These are phyloP conservation scores for Barnardius zonarius DNA, from an alignment of 2,113 vertebrate genomes.

Conservation along the genomic window DNA sequence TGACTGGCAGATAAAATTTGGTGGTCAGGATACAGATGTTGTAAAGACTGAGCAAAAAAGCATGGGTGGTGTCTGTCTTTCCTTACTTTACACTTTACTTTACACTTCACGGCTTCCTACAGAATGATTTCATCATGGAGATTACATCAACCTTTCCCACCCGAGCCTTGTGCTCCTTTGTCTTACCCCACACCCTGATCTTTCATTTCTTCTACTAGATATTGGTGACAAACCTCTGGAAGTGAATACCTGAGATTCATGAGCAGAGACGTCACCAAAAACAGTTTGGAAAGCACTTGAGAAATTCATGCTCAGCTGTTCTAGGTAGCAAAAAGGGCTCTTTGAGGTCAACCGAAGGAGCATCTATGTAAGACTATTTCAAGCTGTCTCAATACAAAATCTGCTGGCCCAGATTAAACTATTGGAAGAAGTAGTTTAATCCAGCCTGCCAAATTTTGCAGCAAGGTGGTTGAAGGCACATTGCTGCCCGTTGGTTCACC, in stretches of 20 bases:
- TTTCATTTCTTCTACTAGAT: not conserved
- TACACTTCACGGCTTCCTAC: not conserved
- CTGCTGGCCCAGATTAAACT: not conserved
- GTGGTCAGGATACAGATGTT: not conserved
- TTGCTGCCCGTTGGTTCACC: not conserved
- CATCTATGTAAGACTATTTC: not conserved
- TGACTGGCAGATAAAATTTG: not conserved
- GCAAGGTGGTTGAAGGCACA: not conserved
- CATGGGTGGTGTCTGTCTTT: fast-evolving
- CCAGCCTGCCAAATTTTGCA: not conserved
- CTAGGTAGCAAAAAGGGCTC: not conserved
- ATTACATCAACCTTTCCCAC: not conserved
- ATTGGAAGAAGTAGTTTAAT: not conserved
- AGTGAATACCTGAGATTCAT: not conserved
- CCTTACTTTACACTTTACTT: not conserved
- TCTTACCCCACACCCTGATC: not conserved
- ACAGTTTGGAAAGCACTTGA: not conserved
- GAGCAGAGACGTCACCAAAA: not conserved
- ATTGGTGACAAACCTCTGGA: not conserved
- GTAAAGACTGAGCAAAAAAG: not conserved
- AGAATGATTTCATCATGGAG: not conserved
- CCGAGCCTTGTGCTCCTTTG: not conserved
- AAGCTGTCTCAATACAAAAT: not conserved
- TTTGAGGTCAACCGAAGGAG: not conserved
- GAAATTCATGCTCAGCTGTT: not conserved